phyloP scores from a whole-genome alignment of 2,797 vertebrate species.

The Trachurus trachurus region DNA sequence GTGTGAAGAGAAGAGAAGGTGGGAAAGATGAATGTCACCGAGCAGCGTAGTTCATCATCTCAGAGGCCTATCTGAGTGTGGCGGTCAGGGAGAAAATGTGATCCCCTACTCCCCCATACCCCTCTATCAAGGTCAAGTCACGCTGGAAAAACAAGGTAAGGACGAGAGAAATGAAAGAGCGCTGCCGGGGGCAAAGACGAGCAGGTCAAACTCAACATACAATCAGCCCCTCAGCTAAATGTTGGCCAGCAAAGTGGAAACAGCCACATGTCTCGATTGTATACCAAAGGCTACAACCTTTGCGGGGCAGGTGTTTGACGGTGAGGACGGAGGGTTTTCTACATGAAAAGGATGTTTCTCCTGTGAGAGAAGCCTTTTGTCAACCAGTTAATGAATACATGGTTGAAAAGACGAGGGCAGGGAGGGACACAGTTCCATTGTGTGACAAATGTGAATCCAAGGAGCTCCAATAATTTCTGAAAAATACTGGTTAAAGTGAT shows the following conservation, averaged over 20 bases:
- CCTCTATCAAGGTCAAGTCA: conserved; percentile 81
- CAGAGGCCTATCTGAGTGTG: conserved; percentile 71
- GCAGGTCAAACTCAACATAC: conserved; percentile 54
- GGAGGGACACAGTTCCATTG: conserved; percentile 33
- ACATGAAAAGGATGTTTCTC: conserved; percentile 39
- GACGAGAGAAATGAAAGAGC: conserved; percentile 57
- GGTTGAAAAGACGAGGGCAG: conserved; percentile 29
- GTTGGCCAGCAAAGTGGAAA: conserved; percentile 38
- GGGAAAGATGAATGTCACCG: conserved; percentile 83
- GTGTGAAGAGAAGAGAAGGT: conserved; percentile 61
- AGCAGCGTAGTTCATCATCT: conserved; percentile 83
- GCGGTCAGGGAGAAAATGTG: conserved; percentile 74
- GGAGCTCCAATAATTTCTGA: conserved; percentile 1
- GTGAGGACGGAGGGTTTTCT: conserved; percentile 6
- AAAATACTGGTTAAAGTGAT: conserved; percentile 16
- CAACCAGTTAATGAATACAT: conserved; percentile 42
- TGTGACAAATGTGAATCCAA: conserved; percentile 32
- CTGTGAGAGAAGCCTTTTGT: conserved; percentile 36
- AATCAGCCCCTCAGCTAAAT: conserved; percentile 51
- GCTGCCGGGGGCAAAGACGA: conserved; percentile 51
- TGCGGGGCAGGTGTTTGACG: conserved; percentile 7
- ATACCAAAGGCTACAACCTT: not conserved
- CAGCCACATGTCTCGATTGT: not conserved
- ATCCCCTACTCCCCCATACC: conserved; percentile 61
- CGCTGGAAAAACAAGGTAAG: conserved; percentile 60